phyloP scores from a whole-genome alignment of 2,888 invertebrate genomes.

The Orchesella flavescens region DNA sequence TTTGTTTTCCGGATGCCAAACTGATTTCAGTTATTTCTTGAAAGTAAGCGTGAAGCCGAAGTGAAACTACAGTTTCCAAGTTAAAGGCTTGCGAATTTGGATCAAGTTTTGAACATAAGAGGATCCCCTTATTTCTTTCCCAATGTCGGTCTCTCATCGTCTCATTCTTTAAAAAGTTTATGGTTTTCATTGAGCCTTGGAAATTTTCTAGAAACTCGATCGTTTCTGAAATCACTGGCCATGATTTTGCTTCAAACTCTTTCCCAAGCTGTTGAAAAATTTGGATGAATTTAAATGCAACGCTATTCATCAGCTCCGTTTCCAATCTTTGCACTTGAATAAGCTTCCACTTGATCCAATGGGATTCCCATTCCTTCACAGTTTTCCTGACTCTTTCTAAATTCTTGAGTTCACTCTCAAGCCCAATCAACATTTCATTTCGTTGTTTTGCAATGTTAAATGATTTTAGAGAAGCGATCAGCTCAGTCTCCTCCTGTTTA shows the following conservation, averaged over 20 bases:
- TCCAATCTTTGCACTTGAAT: slow-evolving; percentile 80
- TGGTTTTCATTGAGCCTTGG: neutral
- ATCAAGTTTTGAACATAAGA: slow-evolving; percentile 84
- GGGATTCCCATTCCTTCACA: slow-evolving; percentile 85
- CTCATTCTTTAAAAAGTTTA: neutral
- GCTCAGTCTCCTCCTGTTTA: slow-evolving; percentile 79
- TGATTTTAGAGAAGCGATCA: slow-evolving; percentile 83
- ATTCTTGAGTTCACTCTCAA: slow-evolving; percentile 7
- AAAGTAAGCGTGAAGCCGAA: slow-evolving; percentile 87
- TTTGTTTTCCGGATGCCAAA: slow-evolving; percentile 89
- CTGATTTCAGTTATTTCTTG: slow-evolving; percentile 90
- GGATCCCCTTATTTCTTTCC: slow-evolving; percentile 81
- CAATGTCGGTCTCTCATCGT: slow-evolving; percentile 87
- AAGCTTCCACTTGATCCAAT: slow-evolving; percentile 81
- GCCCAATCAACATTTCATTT: neutral
- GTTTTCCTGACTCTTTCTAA: slow-evolving; percentile 87
- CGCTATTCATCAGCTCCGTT: slow-evolving; percentile 75
- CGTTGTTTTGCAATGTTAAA: slow-evolving; percentile 3
- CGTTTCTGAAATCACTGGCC: slow-evolving; percentile 85
- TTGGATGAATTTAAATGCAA: neutral
- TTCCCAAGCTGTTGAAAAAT: neutral
- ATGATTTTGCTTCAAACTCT: slow-evolving; percentile 73
- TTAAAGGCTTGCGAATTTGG: slow-evolving; percentile 86
- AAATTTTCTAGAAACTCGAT: slow-evolving; percentile 85
- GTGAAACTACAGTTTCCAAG: slow-evolving; percentile 84